Evolutionary conservation across 2,888 invertebrate genomes (phyloP), one percentile per base, ranked within the genome.

Genomic region (Drosophila kokeensis): DNA sequence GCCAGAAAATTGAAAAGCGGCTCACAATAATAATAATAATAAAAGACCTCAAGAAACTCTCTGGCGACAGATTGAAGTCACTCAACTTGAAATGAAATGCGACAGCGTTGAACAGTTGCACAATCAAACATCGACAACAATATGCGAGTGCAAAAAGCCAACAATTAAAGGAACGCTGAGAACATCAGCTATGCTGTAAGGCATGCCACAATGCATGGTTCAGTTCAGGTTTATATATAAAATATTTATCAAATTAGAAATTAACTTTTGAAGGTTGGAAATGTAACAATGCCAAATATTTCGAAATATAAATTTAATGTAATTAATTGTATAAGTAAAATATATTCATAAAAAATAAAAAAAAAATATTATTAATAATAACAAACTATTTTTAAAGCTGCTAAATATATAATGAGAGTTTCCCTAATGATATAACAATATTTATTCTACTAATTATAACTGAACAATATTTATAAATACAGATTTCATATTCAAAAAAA

Each of bases 51-150:
- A 85, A 85, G 86, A 80, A 77, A 74, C 52, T 73, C 79, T 78
- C 75, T 73, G 88, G 91, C 84, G 91, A 92, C 92, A 92, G 92
- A 92, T 92, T 92, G 92, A 92, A 92, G 89, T 92, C 92, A 92
- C 88, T 92, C 92, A 90, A 91, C 89, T 91, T 82, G 92, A 92
- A 87, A 92, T 90, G 87, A 89, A 92, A 91, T 89, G 91, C 90
- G 92, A 92, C 92, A 92, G 81, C 73, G 66, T 49, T 78, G 78
- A 87, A 87, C 82, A 87, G 87, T 83, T 81, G 76, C 83, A 87
- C 87, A 89, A 89, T 89, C 82, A 84, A 86, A 87, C 83, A 83
- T 57, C 76, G 78, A 24, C 45, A 45, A 24, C 85, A 69, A 76
- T 72, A 80, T 77, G 81, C 75, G 63, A 70, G 54, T 45, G 57